Percentiles rank a stretch among this genome's conserved stretches.
These are phyloP conservation scores for Myopa tessellatipennis DNA, from an alignment of 2,888 invertebrate species.

Conservation along the genomic window DNA sequence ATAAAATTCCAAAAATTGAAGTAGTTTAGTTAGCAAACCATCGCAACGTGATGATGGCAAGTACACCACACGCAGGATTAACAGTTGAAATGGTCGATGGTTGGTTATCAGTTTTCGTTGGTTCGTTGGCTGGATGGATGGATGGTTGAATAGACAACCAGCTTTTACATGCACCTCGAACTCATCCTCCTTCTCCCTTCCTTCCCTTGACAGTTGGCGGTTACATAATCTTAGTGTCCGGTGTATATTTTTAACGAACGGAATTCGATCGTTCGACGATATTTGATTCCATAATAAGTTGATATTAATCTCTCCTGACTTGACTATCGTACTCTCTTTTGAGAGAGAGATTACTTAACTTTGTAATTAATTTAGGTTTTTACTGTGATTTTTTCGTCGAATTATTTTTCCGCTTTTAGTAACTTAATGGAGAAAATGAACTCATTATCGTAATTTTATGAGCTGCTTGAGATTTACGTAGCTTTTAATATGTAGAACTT, in stretches of 20 bases:
- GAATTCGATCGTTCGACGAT: not conserved
- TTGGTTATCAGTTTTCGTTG: not conserved
- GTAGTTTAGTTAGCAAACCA: not conserved
- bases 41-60: not conserved
- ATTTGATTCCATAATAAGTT: conserved; percentile 13
- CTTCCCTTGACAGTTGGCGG: no score
- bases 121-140: not conserved
- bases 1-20: no score
- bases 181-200: no score
- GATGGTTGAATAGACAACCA: not conserved
- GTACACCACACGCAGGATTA: not conserved
- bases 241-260: conserved; percentile 17
- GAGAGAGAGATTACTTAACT: no score
- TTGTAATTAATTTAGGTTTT: no score
- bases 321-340: no score
- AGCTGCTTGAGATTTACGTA: not conserved
- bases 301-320: no score
- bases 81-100: not conserved
- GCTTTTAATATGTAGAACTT: conserved; percentile 16
- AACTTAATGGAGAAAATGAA: no score
- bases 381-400: no score
- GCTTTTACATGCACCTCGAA: no score
- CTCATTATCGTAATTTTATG: not conserved
- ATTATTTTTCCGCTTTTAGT: not conserved
- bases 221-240: conserved; percentile 27